Evolutionary conservation across 2,888 invertebrate species (phyloP).

Genomic region (Hydropsyche betteni): DNA sequence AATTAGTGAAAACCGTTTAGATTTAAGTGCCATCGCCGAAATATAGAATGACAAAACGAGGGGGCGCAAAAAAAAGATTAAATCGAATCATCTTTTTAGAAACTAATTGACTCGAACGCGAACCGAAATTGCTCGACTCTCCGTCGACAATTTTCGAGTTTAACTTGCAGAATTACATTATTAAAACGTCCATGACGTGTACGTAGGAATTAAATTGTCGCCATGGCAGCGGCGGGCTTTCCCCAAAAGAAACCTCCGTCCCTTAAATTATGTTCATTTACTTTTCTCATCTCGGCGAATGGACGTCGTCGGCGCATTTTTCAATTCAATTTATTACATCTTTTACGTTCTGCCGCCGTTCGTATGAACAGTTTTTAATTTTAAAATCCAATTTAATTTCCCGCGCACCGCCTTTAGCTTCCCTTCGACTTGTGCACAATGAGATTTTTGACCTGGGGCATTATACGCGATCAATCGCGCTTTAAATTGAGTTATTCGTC

Average conservation of each 20-base stretch:
- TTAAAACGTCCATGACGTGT: no score
- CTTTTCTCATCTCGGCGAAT: constrained; percentile 23
- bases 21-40: no score
- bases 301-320: constrained; percentile 15
- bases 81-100: no score
- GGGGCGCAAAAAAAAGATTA: no score
- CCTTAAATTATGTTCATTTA: constrained; percentile 27
- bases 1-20: no score
- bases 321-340: constrained; percentile 28
- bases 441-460: constrained; percentile 6
- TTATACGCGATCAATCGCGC: constrained; percentile 8
- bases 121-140: no score
- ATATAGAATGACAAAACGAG: no score
- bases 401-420: neutral
- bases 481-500: constrained; percentile 23
- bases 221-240: neutral
- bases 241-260: neutral
- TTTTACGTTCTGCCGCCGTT: neutral
- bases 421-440: neutral
- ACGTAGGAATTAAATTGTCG: constrained; percentile 4
- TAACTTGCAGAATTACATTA: no score
- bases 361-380: constrained; percentile 27
- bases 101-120: no score
- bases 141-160: no score
- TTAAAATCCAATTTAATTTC: constrained; percentile 21